Percentiles rank a stretch among this genome's conserved stretches.
phyloP scores from a whole-genome alignment of 2,888 invertebrate genomes.

The Crossocerus cetratus region DNA sequence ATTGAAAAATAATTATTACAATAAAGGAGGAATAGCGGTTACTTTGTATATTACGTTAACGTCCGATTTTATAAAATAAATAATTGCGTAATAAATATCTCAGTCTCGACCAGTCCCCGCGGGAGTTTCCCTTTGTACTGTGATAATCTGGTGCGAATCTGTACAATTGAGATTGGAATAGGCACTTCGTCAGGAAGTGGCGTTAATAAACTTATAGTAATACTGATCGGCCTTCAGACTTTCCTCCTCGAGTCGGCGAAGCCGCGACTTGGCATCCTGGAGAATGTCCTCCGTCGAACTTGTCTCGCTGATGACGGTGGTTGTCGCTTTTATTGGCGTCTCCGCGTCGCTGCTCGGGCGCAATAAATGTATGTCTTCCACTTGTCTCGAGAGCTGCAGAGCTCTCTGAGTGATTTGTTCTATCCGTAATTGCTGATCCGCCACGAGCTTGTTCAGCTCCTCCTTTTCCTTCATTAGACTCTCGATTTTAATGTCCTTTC shows the following conservation, averaged over 20 bases:
- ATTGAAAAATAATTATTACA: conserved; percentile 45
- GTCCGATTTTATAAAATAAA: conserved; percentile 73
- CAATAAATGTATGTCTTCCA: conserved; percentile 66
- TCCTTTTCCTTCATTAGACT: conserved; percentile 65
- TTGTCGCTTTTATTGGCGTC: conserved; percentile 47
- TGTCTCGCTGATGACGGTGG: conserved; percentile 70
- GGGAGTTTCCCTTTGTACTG: not conserved
- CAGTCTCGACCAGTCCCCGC: conserved; percentile 42
- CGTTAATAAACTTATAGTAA: conserved; percentile 67
- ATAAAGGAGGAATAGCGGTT: conserved; percentile 69
- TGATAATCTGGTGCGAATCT: not conserved
- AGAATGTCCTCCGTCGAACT: conserved; percentile 75
- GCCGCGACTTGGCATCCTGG: conserved; percentile 72
- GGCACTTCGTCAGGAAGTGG: conserved; percentile 47
- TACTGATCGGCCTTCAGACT: conserved; percentile 71
- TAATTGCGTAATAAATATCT: conserved; percentile 17
- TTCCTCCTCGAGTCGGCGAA: conserved; percentile 71
- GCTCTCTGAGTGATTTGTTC: conserved; percentile 69
- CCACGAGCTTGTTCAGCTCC: conserved; percentile 65
- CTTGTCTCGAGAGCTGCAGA: conserved; percentile 66
- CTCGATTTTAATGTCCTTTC: conserved; percentile 54
- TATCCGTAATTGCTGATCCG: conserved; percentile 70
- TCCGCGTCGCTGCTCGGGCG: conserved; percentile 48
- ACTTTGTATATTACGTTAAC: conserved; percentile 74
- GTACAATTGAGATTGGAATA: not conserved